phyloP scores from a whole-genome alignment of 2,797 vertebrate species.

The Peromyscus attwateri region DNA sequence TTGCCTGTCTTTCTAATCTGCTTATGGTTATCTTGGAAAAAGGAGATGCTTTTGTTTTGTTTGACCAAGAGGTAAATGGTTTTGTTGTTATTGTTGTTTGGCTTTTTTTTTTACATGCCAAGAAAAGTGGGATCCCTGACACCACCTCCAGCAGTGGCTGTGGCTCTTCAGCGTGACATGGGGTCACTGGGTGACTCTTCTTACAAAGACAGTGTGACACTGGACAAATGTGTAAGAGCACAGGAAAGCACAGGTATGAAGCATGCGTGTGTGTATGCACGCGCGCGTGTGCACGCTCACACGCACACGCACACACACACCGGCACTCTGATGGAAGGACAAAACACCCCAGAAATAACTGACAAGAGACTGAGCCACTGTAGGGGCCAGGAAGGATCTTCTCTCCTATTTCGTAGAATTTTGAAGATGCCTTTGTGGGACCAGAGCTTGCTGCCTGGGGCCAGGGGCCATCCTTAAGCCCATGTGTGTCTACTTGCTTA shows the following conservation, averaged over 20 bases:
- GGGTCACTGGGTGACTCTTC: too few species aligned
- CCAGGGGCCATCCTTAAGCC: not conserved
- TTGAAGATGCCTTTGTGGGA: not conserved
- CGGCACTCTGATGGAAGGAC: not conserved
- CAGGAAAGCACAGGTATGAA: not conserved
- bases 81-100: not conserved
- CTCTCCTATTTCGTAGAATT: not conserved
- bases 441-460: not conserved
- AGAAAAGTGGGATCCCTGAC: not conserved
- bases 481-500: not conserved
- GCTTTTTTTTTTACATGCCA: not conserved
- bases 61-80: not conserved
- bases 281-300: not conserved
- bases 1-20: not conserved
- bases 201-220: accelerated
- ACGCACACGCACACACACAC: not conserved
- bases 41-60: not conserved
- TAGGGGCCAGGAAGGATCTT: not conserved
- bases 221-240: not conserved
- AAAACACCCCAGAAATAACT: not conserved
- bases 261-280: too few species aligned
- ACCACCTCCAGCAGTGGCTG: accelerated
- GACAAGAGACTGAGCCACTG: not conserved
- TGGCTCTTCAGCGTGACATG: accelerated
- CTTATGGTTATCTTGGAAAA: not conserved